These are phyloP conservation scores for Brienomyrus longianalis DNA, from an alignment of 2,113 vertebrate genomes.

Conservation along the genomic window DNA sequence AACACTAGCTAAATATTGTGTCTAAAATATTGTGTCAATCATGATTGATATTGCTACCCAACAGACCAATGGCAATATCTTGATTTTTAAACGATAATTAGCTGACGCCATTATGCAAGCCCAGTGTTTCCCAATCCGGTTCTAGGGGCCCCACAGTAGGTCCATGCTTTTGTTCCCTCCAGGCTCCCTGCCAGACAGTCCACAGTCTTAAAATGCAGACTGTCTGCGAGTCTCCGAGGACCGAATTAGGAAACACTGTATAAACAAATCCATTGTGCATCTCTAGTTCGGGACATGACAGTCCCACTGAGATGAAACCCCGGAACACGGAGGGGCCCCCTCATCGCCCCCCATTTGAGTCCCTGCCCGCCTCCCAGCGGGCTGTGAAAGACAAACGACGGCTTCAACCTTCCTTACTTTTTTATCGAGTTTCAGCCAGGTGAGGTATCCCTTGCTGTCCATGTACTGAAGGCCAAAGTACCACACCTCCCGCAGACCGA, in stretches of 20 bases:
- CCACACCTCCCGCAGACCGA: conserved; percentile 89
- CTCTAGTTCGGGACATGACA: not conserved
- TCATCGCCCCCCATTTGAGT: not conserved
- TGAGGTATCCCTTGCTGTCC: conserved; percentile 82
- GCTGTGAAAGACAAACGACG: not conserved
- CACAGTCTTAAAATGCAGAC: not conserved
- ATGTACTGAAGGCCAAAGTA: conserved; percentile 91
- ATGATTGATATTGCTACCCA: not conserved
- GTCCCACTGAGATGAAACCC: not conserved
- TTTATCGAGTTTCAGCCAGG: conserved; percentile 96
- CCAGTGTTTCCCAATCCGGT: not conserved
- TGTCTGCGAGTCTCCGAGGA: not conserved
- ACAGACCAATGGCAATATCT: not conserved
- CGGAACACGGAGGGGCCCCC: not conserved
- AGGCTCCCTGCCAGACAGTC: not conserved
- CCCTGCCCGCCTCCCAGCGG: not conserved
- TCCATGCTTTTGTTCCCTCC: not conserved
- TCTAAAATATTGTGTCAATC: not conserved
- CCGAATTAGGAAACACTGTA: not conserved
- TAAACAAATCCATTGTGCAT: not conserved
- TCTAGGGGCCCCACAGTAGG: not conserved
- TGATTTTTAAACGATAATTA: not conserved
- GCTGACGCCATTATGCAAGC: not conserved
- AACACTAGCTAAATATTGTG: not conserved
- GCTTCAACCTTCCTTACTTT: conserved; percentile 68